phyloP scores from a whole-genome alignment of 2,113 vertebrate genomes.

The Oxyruncus cristatus region DNA sequence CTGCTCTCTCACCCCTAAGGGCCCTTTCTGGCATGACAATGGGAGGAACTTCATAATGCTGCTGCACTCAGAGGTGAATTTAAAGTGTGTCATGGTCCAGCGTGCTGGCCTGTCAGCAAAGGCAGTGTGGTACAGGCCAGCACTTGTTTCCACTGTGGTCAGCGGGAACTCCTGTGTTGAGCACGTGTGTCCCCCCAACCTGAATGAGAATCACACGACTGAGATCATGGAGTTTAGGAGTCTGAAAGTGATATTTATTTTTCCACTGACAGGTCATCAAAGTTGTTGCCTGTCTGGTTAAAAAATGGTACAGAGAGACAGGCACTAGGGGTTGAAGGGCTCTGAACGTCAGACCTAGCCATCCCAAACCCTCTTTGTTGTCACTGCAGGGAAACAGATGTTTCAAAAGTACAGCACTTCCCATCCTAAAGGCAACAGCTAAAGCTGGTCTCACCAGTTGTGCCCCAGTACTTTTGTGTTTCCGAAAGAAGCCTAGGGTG shows the following conservation, averaged over 20 bases:
- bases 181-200: rapidly evolving
- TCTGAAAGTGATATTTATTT: neutral
- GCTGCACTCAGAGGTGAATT: neutral
- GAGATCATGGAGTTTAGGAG: neutral
- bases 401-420: neutral
- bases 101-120: neutral
- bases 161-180: neutral
- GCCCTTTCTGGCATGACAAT: neutral
- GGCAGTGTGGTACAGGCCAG: neutral
- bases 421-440: neutral
- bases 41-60: neutral
- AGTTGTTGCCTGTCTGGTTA: neutral
- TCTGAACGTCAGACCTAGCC: neutral
- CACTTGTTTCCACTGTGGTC: neutral
- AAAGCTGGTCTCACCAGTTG: neutral
- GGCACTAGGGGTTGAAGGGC: neutral
- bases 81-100: neutral
- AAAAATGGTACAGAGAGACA: neutral
- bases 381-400: neutral
- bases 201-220: neutral
- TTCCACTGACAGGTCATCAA: neutral
- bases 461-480: neutral
- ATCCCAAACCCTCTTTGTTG: neutral
- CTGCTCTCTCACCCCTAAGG: neutral
- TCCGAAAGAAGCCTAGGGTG: neutral